Evolutionary conservation across 2,113 vertebrate species (phyloP).

Genomic region (Dasypus novemcinctus): DNA sequence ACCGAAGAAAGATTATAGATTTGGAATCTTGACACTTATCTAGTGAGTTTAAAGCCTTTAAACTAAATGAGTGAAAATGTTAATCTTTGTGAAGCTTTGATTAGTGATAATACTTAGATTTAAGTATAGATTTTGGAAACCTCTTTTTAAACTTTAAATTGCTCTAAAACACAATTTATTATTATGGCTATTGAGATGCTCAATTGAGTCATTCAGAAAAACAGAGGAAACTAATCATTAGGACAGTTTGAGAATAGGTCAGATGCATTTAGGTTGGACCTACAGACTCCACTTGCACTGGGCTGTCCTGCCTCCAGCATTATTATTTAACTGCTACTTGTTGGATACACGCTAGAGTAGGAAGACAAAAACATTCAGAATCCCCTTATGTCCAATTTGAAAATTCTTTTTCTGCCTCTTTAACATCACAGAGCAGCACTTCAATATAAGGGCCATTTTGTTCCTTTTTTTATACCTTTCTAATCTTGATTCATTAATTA

Average conservation of each 20-base stretch:
- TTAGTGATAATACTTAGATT: background rate
- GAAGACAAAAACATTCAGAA: background rate
- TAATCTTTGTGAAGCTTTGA: background rate
- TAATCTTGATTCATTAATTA: constrained; percentile 57
- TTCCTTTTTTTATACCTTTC: background rate
- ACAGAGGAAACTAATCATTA: background rate
- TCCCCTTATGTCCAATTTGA: background rate
- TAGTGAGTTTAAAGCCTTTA: background rate
- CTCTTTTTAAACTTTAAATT: too few species aligned
- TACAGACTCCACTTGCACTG: background rate
- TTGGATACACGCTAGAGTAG: background rate
- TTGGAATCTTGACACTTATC: background rate
- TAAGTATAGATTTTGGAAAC: background rate
- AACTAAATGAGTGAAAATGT: background rate
- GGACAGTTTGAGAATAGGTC: background rate
- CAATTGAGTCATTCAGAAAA: background rate
- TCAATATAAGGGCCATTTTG: constrained; percentile 40
- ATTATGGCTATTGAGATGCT: background rate
- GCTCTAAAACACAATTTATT: background rate
- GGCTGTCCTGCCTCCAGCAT: background rate
- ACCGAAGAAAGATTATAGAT: background rate
- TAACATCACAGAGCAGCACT: background rate
- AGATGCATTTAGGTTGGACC: background rate
- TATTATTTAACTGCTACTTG: background rate
- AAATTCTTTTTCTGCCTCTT: constrained; percentile 31